These are phyloP conservation scores for Malurus leucopterus DNA, from an alignment of 2,797 vertebrate species.

Conservation along the genomic window DNA sequence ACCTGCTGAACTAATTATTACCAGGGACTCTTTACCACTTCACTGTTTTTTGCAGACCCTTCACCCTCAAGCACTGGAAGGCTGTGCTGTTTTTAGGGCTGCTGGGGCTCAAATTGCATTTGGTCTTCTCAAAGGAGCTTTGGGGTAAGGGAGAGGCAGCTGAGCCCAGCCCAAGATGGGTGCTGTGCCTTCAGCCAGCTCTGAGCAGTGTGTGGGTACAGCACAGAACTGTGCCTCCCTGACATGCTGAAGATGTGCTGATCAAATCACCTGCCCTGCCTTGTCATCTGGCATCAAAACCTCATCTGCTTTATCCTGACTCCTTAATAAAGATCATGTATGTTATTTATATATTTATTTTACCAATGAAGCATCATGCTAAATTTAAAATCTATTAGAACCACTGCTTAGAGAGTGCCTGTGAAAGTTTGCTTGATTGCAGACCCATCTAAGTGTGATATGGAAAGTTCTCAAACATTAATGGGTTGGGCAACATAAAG, in stretches of 20 bases:
- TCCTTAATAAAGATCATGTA: slow-evolving; percentile 36
- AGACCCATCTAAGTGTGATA: slow-evolving; percentile 1
- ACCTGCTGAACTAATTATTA: not conserved
- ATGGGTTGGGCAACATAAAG: slow-evolving; percentile 25
- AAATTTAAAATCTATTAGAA: slow-evolving; percentile 56
- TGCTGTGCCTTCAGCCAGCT: not conserved
- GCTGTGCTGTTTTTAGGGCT: not conserved
- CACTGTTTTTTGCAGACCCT: fast-evolving
- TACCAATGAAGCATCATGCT: slow-evolving; percentile 49
- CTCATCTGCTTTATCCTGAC: not conserved
- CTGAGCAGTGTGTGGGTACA: fast-evolving
- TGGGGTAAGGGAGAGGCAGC: not conserved
- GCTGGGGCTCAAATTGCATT: not conserved
- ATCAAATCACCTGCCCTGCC: not conserved
- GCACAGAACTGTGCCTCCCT: not conserved
- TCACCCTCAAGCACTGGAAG: not conserved
- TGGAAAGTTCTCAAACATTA: slow-evolving; percentile 7
- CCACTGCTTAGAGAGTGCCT: not conserved
- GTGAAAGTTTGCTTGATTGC: slow-evolving; percentile 35
- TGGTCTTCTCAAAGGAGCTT: not conserved
- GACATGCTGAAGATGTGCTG: not conserved
- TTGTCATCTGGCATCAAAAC: slow-evolving; percentile 36
- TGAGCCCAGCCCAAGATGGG: not conserved
- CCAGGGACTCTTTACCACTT: not conserved
- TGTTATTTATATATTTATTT: slow-evolving; percentile 52